Evolutionary conservation across 1,140 invertebrate genomes (phyloP), one percentile per base, ranked within the genome.

Genomic region (Solenopsis invicta): DNA sequence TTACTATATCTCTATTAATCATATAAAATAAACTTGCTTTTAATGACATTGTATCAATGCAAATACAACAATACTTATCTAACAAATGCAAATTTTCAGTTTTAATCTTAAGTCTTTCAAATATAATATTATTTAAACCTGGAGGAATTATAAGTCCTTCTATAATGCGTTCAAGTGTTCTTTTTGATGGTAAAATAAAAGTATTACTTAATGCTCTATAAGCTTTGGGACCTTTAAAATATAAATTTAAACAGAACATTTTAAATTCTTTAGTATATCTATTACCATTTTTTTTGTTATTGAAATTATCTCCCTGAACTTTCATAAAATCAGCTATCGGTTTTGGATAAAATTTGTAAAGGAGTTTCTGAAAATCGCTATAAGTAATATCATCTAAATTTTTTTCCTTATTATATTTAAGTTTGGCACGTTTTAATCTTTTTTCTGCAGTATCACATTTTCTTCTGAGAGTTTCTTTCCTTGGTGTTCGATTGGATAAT

Each of bases 11-110:
- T 67, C 62, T 67, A 45, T 52, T 67, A 21, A 67, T 80, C 0
- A 67, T 52, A 52, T 67, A 80, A 67, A 48, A 81, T 81, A 81
- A 69, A 81, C 13, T 69, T 52, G 48, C 29, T 81, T 69, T 81
- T 41, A 81, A 67, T 67, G 62, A 69, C 50, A 69, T 54, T 81
- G 62, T 41, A 81, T 81, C 62, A 67, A 81, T 81, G 4, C 48
- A n/a, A 21, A 81, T 81, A 8, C 45, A 81, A 54, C 77, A 81
- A 34, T 77, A 62, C 6, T 45, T 77, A 62, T 77, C 16, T 61
- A 62, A 29, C 16, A 34, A 9, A 77, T 9, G 1, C 29, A 77
- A 77, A 77, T 62, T 61, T 62, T 77, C 41, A 48, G 4, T 77
- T 48, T 77, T 62, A 61, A 29, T n/a, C 4, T 2, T 12, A 48